phyloP scores from a whole-genome alignment of 2,113 vertebrate genomes.

The Melozone crissalis region DNA sequence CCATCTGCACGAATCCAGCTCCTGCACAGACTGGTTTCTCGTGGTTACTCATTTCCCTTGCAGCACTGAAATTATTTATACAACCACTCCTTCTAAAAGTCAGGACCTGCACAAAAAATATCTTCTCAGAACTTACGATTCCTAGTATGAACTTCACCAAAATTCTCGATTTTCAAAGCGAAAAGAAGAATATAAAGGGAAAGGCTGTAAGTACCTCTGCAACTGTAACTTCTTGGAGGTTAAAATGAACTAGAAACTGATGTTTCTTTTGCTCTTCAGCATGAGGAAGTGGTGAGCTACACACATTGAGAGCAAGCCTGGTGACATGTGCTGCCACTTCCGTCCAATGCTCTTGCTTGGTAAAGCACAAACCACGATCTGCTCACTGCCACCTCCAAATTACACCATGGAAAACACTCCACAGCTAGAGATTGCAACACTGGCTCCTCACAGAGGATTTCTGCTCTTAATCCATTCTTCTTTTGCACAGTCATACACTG shows the following conservation, averaged over 20 bases:
- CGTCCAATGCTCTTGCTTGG: neutral
- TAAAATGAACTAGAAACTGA: neutral
- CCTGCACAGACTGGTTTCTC: neutral
- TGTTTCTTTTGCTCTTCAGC: conserved; percentile 36
- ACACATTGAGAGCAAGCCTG: neutral
- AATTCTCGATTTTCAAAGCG: neutral
- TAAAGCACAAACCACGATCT: neutral
- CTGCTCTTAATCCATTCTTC: neutral
- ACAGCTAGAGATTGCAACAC: neutral
- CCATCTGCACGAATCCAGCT: neutral
- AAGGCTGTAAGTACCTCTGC: neutral
- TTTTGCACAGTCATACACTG: neutral
- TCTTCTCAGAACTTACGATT: neutral
- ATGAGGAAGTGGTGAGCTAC: conserved; percentile 62
- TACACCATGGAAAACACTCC: neutral
- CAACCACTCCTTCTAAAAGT: neutral
- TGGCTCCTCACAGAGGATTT: neutral
- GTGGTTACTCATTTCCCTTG: neutral
- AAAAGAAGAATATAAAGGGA: neutral
- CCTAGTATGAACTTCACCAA: neutral
- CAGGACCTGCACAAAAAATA: neutral
- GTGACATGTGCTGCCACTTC: conserved; percentile 53
- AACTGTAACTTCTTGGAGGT: neutral
- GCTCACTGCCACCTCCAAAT: neutral
- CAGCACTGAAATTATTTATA: neutral